These are phyloP conservation scores for Anastatus disparis DNA, from an alignment of 1,140 invertebrate species.

Conservation along the genomic window DNA sequence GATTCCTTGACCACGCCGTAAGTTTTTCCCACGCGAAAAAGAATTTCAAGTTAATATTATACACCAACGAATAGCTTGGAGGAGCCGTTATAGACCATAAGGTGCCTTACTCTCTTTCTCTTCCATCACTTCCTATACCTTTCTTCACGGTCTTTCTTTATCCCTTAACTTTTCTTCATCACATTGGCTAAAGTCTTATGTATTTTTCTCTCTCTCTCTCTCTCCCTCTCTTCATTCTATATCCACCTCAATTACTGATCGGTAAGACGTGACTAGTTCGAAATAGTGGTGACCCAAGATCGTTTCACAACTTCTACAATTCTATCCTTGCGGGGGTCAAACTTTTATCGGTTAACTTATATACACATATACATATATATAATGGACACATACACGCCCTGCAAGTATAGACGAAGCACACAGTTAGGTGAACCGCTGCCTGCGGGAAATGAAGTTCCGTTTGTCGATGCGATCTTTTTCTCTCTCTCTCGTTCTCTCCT, in stretches of 20 bases:
- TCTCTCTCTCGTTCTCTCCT: background rate
- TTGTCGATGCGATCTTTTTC: slow-evolving; percentile 11
- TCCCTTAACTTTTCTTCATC: no score
- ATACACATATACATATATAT: background rate
- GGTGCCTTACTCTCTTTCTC: background rate
- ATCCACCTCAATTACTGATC: slow-evolving; percentile 51
- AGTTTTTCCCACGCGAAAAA: background rate
- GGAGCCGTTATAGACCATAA: background rate
- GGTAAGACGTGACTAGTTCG: slow-evolving; percentile 46
- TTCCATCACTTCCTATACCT: background rate
- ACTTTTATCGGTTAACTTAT: background rate
- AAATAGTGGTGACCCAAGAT: slow-evolving; percentile 43
- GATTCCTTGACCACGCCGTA: background rate
- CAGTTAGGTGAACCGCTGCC: background rate
- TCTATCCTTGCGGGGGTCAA: background rate
- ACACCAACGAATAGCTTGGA: background rate
- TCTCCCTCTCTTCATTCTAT: background rate
- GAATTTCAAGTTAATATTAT: no score
- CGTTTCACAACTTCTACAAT: slow-evolving; percentile 23
- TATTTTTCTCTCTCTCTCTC: background rate
- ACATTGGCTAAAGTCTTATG: background rate
- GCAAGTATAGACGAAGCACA: background rate
- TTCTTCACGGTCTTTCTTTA: background rate
- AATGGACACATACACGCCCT: background rate
- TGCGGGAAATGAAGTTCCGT: slow-evolving; percentile 18